These are phyloP conservation scores for Apocrypta bakeri DNA, from an alignment of 1,140 invertebrate genomes.

Conservation along the genomic window DNA sequence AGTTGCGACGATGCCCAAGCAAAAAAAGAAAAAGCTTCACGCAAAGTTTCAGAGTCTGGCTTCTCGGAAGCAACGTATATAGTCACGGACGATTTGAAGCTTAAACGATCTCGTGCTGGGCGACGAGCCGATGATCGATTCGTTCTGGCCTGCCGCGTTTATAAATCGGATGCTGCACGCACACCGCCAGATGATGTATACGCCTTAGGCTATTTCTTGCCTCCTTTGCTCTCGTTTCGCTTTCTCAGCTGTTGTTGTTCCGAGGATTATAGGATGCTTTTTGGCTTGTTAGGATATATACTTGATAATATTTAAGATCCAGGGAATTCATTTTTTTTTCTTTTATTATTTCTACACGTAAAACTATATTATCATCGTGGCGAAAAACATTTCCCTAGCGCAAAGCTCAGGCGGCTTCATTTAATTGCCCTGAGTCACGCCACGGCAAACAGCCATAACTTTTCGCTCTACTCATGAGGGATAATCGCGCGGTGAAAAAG, in stretches of 20 bases:
- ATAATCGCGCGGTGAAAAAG: constrained; percentile 48
- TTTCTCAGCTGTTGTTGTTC: background rate
- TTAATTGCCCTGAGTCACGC: constrained; percentile 53
- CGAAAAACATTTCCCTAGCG: background rate
- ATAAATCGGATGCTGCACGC: constrained; percentile 25
- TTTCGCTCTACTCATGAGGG: constrained; percentile 43
- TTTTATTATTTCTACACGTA: too few relatives aligned
- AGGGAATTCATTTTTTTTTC: too few relatives aligned
- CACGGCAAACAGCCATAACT: constrained; percentile 44
- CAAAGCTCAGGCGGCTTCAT: background rate
- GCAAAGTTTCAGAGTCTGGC: background rate
- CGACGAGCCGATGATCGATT: constrained; percentile 43
- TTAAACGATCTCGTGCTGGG: constrained; percentile 29
- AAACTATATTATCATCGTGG: too few relatives aligned
- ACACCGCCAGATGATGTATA: constrained; percentile 1
- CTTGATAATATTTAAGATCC: background rate
- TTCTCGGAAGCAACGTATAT: constrained; percentile 8
- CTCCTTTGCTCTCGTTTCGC: background rate
- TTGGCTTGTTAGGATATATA: background rate
- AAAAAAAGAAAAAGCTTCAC: constrained; percentile 25
- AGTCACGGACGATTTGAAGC: constrained; percentile 27
- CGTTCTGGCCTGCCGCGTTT: background rate
- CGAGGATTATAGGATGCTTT: background rate
- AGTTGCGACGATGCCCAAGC: background rate
- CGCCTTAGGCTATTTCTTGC: background rate